phyloP scores from a whole-genome alignment of 2,888 invertebrate species.

The Camptogramma bilineatum region DNA sequence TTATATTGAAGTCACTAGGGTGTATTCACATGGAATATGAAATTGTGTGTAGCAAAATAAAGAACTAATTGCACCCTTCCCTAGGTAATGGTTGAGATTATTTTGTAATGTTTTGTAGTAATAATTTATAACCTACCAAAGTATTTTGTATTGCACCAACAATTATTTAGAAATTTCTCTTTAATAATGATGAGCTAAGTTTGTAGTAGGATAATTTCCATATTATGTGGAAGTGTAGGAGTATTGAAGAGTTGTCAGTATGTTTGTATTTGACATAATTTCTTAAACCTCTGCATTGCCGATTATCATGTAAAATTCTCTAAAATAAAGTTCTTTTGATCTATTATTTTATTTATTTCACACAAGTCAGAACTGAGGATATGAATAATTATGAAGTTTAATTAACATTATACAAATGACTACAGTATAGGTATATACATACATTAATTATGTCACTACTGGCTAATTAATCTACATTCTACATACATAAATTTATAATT shows the following conservation, averaged over 20 bases:
- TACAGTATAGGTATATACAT: background rate
- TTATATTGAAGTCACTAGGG: constrained; percentile 57
- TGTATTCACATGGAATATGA: constrained; percentile 62
- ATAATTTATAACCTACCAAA: constrained; percentile 54
- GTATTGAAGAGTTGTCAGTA: constrained; percentile 79
- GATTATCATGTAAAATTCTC: constrained; percentile 84
- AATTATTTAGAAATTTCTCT: constrained; percentile 70
- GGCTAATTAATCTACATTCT: constrained; percentile 18
- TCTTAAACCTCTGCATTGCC: constrained; percentile 84
- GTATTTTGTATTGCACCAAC: constrained; percentile 70
- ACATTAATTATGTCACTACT: constrained; percentile 8
- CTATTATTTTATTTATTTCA: constrained; percentile 56
- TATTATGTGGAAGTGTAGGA: constrained; percentile 75
- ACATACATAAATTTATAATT: constrained; percentile 17
- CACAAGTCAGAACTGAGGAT: constrained; percentile 1
- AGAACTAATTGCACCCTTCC: constrained; percentile 68
- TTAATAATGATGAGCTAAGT: constrained; percentile 71
- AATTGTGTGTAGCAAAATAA: constrained; percentile 61
- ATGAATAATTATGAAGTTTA: constrained; percentile 1
- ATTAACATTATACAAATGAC: constrained; percentile 3
- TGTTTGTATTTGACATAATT: constrained; percentile 81
- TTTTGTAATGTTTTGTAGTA: constrained; percentile 65
- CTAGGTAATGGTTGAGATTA: constrained; percentile 66
- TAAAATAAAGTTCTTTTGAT: constrained; percentile 86
- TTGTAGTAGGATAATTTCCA: constrained; percentile 77